These are phyloP conservation scores for Callorhinus ursinus DNA, from an alignment of 2,113 vertebrate species.

Conservation along the genomic window DNA sequence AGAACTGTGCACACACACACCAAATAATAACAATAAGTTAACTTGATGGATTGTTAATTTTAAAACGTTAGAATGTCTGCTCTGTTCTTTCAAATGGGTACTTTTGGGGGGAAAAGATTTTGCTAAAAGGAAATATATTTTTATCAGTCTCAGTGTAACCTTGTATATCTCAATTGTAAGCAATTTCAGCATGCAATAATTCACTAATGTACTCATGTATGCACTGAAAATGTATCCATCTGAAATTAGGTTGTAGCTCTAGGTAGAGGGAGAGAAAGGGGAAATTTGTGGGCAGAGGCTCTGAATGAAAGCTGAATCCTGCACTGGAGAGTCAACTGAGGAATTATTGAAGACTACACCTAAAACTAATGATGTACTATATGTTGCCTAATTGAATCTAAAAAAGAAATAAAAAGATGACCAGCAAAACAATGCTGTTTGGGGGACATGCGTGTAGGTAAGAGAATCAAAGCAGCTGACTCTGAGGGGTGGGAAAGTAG, in stretches of 20 bases:
- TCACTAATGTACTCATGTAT: accelerated
- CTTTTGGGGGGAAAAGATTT: background rate
- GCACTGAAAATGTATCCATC: background rate
- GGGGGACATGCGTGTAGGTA: background rate
- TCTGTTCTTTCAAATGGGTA: background rate
- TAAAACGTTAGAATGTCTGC: background rate
- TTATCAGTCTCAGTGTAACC: accelerated
- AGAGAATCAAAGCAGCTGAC: accelerated
- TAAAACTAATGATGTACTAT: background rate
- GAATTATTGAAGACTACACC: background rate
- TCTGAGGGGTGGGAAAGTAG: accelerated
- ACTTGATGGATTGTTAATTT: background rate
- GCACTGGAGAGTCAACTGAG: accelerated
- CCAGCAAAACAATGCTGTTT: accelerated
- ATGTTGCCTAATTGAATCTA: background rate
- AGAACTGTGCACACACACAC: background rate
- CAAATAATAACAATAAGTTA: background rate
- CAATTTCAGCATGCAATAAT: background rate
- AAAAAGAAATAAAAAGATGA: too few relatives aligned
- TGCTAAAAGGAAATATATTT: background rate
- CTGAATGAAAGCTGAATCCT: background rate
- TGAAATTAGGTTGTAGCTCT: background rate
- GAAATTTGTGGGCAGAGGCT: accelerated
- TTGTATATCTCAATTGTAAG: background rate
- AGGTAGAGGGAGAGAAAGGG: background rate